Base-by-base conservation (phyloP, 1,140 invertebrate species). In the Steinernema khuongi region DNA sequence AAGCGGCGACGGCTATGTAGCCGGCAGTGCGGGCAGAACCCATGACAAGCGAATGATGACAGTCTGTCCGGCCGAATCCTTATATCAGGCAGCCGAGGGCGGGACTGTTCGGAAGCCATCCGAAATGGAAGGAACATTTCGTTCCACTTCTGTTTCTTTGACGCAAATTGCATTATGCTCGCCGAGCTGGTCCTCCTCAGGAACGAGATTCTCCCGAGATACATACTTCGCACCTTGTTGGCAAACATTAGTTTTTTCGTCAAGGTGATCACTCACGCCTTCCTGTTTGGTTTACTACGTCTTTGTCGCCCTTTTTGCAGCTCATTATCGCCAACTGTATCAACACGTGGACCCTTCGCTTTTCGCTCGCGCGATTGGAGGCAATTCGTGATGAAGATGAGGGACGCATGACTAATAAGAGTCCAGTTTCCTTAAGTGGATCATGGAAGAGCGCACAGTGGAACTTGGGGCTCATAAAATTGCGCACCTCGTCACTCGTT, bases 21-120 rank as follows among this genome's bases (percentile, higher is more conserved):
- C 82, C 82, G n/a, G 79, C 82, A 68, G 31, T 67, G 26, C 74
- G 74, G 17, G 81, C 79, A 31, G 81, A 83, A 29, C 80, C 36
- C 80, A 81, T 82, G 72, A 29, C 29, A 66, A 36, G 70, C n/a
- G 74, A 22, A 22, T 60, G 33, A 73, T 22, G 72, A 41, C 22
- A 74, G 44, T 26, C 22, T 28, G 26, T 71, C 60, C 44, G 29
- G 70, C 69, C 60, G 70, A 30, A 19, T 69, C 36, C 68, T 69
- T 69, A 43, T 69, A 69, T 69, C 31, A 22, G 4, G 26, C 11
- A 60, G 50, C 4, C 7, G 4, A 22, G 19, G 50, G 50, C 50
- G 50, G 50, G 50, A 17, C 50, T 17, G 14, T 60, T 60, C 22
- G 4, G 7, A 26, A 7, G 50, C 50, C 14, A 60, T 7, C 11